phyloP scores from a whole-genome alignment of 2,113 vertebrate genomes.

The Calidris pugnax region DNA sequence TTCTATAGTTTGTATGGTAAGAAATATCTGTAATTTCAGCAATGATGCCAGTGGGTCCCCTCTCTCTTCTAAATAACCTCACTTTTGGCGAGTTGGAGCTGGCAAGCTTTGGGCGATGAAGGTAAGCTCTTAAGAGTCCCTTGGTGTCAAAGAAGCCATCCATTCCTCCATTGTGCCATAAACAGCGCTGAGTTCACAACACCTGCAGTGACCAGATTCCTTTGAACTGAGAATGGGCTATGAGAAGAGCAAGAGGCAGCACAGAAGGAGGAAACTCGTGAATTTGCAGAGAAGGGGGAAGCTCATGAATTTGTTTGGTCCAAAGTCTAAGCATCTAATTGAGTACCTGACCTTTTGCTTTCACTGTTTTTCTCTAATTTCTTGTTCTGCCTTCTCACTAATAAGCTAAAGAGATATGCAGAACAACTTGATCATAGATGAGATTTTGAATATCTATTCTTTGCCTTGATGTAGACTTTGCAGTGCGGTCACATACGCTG shows the following conservation, averaged over 20 bases:
- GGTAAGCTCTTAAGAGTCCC: neutral
- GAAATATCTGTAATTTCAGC: neutral
- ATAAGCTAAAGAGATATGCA: neutral
- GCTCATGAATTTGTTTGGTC: neutral
- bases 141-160: neutral
- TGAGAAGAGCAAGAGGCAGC: neutral
- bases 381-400: neutral
- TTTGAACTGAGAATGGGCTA: neutral
- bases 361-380: neutral
- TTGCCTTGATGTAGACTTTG: neutral
- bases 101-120: neutral
- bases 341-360: neutral
- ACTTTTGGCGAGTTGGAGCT: neutral
- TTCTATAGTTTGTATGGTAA: neutral
- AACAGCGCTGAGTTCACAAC: neutral
- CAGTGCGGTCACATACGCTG: neutral
- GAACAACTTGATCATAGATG: neutral
- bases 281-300: neutral
- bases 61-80: neutral
- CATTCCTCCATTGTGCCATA: neutral
- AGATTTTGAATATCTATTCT: neutral
- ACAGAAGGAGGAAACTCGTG: neutral
- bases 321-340: neutral
- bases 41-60: neutral
- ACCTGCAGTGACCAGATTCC: neutral